Conservation (phyloP, 2,797 vertebrate genomes). For the Cryptoblepharus egeriae region DNA sequence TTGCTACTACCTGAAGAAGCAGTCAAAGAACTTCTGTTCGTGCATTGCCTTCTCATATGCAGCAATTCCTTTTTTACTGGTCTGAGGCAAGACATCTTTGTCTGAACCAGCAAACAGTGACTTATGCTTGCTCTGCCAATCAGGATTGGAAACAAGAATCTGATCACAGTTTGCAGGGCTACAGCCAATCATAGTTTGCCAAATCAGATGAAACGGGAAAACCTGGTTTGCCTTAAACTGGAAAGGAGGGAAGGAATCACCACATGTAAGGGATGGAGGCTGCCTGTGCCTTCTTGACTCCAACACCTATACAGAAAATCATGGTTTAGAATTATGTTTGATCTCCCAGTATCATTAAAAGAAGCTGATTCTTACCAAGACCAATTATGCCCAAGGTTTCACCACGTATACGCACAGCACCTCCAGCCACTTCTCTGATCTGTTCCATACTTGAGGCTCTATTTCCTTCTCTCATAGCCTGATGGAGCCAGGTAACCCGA, state of each 20-base stretch:
- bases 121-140: too few relatives aligned
- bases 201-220: neutral
- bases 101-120: too few relatives aligned
- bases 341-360: neutral
- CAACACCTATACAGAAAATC: neutral
- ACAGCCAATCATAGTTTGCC: neutral
- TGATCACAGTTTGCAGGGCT: neutral
- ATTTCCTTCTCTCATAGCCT: slow-evolving; percentile 88
- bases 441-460: slow-evolving; percentile 88
- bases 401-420: slow-evolving; percentile 88
- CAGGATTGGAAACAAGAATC: neutral
- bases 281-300: too few relatives aligned
- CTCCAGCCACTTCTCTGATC: slow-evolving; percentile 89
- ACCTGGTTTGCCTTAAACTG: neutral
- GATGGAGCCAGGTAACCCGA: slow-evolving; percentile 90
- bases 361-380: slow-evolving; percentile 79
- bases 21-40: too few relatives aligned
- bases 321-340: neutral
- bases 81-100: too few relatives aligned
- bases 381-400: slow-evolving; percentile 91
- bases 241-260: neutral
- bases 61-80: too few relatives aligned
- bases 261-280: neutral
- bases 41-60: too few relatives aligned
- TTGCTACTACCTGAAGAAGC: too few relatives aligned